Conservation (phyloP, 2,888 invertebrate species). For the Asteroscopus sphinx region DNA sequence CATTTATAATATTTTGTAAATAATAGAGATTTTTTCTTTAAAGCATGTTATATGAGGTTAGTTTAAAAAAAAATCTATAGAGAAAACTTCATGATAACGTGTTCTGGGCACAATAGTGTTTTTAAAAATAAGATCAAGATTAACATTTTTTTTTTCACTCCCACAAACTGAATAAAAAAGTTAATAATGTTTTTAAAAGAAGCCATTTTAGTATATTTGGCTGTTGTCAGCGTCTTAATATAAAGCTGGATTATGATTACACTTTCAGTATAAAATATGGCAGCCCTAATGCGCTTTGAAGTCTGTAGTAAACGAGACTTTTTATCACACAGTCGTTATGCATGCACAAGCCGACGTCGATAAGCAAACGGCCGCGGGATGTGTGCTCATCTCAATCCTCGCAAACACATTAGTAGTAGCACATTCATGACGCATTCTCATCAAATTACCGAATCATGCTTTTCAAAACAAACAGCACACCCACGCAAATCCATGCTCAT, state of each 20-base stretch:
- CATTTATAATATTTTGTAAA: too few species aligned
- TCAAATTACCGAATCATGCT: slow-evolving; percentile 50
- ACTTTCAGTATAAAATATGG: slow-evolving; percentile 46
- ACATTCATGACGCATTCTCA: slow-evolving; percentile 54
- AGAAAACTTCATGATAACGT: too few species aligned
- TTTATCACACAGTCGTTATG: slow-evolving; percentile 61
- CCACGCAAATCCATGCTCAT: slow-evolving; percentile 46
- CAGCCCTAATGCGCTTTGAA: slow-evolving; percentile 55
- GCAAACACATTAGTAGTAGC: slow-evolving; percentile 52
- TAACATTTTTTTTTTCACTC: too few species aligned
- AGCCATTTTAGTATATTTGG: too few species aligned
- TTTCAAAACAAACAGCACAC: slow-evolving; percentile 52
- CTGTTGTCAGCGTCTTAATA: too few species aligned
- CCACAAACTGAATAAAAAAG: too few species aligned
- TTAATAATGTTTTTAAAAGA: too few species aligned
- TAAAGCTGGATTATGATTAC: slow-evolving; percentile 37
- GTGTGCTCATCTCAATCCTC: slow-evolving; percentile 57
- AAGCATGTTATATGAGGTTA: too few species aligned
- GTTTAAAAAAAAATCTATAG: too few species aligned
- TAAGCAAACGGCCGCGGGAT: slow-evolving; percentile 59
- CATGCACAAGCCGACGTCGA: slow-evolving; percentile 53
- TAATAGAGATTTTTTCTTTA: too few species aligned
- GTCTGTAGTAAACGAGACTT: slow-evolving; percentile 57
- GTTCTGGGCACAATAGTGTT: too few species aligned
- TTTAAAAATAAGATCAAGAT: too few species aligned